Conservation (phyloP, 2,113 vertebrate genomes). For the Crotalus tigris region DNA sequence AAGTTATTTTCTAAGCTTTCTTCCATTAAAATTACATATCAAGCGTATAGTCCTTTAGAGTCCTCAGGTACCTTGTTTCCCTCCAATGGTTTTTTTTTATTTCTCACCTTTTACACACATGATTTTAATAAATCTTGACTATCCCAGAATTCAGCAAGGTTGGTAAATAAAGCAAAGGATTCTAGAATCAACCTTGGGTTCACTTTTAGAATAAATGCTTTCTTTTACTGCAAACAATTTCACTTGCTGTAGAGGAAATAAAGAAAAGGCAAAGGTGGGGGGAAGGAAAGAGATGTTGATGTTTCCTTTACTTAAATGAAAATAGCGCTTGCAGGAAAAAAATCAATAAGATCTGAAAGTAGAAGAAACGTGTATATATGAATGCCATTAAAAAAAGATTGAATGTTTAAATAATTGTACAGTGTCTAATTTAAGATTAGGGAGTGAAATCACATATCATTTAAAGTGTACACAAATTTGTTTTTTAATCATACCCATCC, state of each 20-base stretch:
- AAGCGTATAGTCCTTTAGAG: not conserved
- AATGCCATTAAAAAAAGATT: not conserved
- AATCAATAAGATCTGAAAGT: constrained; percentile 21
- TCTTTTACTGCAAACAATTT: not conserved
- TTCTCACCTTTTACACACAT: not conserved
- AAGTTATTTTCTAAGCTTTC: not conserved
- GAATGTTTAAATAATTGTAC: not conserved
- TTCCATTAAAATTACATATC: not conserved
- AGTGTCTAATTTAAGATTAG: constrained; percentile 8
- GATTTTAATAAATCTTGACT: not conserved
- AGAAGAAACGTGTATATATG: not conserved
- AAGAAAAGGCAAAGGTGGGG: not conserved
- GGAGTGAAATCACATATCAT: not conserved
- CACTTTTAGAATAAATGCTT: not conserved
- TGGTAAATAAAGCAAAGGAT: not conserved
- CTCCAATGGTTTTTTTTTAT: not conserved
- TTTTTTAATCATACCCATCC: not conserved
- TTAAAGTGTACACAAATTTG: not conserved
- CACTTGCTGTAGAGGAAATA: constrained; percentile 12
- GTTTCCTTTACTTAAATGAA: constrained; percentile 20
- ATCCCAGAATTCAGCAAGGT: not conserved
- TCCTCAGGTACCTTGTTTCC: not conserved
- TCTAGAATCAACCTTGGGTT: constrained; percentile 1
- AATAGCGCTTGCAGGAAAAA: not conserved
- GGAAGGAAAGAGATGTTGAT: not conserved